Evolutionary conservation across 2,797 vertebrate species (phyloP).

Genomic region (Rhabdophis nuchalis): DNA sequence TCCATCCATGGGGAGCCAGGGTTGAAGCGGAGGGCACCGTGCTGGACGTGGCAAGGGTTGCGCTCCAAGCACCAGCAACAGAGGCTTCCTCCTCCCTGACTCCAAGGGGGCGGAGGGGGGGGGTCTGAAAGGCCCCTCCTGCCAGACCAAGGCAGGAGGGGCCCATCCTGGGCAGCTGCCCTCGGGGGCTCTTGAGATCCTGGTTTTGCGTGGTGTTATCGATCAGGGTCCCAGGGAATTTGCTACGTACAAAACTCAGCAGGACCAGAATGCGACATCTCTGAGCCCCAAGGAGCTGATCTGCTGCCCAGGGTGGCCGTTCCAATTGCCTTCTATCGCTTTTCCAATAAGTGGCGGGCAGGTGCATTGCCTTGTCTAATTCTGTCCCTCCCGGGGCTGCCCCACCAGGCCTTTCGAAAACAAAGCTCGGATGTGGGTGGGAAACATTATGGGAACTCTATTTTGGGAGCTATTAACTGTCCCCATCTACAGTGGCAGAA

Average conservation of each 20-base stretch:
- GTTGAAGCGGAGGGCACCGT: not conserved
- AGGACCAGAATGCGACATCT: conserved; percentile 38
- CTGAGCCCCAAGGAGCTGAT: conserved; percentile 30
- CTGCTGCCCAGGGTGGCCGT: not conserved
- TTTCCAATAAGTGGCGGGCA: conserved; percentile 4
- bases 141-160: not conserved
- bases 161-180: not conserved
- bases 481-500: conserved; percentile 9
- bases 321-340: conserved; percentile 27
- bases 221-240: conserved; percentile 45
- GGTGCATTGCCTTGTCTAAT: conserved; percentile 17
- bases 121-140: not conserved
- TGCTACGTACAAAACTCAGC: conserved; percentile 40
- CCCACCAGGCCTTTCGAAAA: conserved; percentile 7
- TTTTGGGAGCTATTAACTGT: conserved; percentile 13
- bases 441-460: conserved; percentile 13
- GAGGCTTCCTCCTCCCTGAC: not conserved
- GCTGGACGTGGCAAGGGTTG: not conserved
- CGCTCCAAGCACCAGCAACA: not conserved
- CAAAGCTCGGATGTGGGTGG: conserved; percentile 5
- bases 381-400: conserved; percentile 7
- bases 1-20: not conserved
- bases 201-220: conserved; percentile 41
- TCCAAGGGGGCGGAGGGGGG: not conserved
- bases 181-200: conserved; percentile 38